phyloP scores from a whole-genome alignment of 2,113 vertebrate species.

The Perccottus glenii region DNA sequence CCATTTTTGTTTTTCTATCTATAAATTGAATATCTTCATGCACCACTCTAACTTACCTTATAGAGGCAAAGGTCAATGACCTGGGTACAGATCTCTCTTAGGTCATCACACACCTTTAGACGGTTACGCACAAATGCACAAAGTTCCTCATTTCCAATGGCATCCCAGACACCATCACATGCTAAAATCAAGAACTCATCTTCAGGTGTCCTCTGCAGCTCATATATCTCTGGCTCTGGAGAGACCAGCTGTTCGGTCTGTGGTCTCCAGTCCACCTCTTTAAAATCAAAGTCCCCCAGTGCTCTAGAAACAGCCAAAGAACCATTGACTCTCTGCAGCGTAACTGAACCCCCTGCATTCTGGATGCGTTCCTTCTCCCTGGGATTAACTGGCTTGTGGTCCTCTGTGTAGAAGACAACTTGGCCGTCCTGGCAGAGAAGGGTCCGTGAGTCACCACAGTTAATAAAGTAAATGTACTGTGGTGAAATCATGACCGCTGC shows the following conservation, averaged over 20 bases:
- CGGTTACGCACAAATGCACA: conserved; percentile 80
- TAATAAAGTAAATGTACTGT: conserved; percentile 80
- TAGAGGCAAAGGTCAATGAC: conserved; percentile 85
- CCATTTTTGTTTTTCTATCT: background rate
- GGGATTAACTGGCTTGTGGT: conserved; percentile 83
- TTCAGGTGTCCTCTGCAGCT: conserved; percentile 68
- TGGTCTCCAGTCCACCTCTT: conserved; percentile 78
- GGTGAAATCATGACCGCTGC: conserved; percentile 78
- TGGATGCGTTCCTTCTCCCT: conserved; percentile 84
- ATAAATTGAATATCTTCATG: background rate
- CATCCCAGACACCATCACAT: conserved; percentile 86
- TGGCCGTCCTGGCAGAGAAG: conserved; percentile 76
- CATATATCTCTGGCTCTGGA: conserved; percentile 83
- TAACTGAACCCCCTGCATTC: conserved; percentile 82
- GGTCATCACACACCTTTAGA: conserved; percentile 77
- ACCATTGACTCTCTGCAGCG: conserved; percentile 80
- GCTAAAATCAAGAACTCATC: conserved; percentile 86
- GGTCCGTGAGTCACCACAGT: conserved; percentile 85
- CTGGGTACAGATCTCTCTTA: conserved; percentile 81
- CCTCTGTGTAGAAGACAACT: conserved; percentile 84
- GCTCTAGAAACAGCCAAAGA: conserved; percentile 85
- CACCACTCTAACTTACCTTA: conserved; percentile 77
- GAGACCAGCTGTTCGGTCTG: conserved; percentile 85
- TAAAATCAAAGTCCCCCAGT: conserved; percentile 85
- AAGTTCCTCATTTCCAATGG: conserved; percentile 79